Evolutionary conservation across 2,113 vertebrate species (phyloP).

Genomic region (Rhizomys pruinosus): DNA sequence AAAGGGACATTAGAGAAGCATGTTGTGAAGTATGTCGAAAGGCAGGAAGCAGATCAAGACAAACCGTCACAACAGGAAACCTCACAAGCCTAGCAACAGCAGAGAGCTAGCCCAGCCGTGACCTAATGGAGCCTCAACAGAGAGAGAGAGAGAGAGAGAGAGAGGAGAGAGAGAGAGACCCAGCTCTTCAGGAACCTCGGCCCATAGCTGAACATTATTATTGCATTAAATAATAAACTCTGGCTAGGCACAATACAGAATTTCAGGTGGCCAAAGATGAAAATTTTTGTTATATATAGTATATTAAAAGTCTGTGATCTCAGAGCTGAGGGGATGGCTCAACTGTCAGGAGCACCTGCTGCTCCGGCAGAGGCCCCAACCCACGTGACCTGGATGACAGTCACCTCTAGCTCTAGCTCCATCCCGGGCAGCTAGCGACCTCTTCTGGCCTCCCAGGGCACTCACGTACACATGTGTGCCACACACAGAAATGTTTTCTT

Average conservation of each 20-base stretch:
- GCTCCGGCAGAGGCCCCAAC: too few species aligned
- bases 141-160: not conserved
- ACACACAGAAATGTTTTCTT: not conserved
- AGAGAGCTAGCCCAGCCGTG: not conserved
- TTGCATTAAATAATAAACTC: conserved; percentile 38
- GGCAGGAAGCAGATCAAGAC: not conserved
- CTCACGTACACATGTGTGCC: too few species aligned
- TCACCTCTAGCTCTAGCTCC: too few species aligned
- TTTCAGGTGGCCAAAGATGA: not conserved
- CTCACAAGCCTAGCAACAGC: not conserved
- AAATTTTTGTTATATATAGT: not conserved
- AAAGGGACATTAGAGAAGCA: not conserved
- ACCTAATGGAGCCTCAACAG: not conserved
- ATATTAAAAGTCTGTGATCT: too few species aligned
- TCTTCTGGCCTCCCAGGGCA: too few species aligned
- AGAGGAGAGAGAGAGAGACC: too few species aligned
- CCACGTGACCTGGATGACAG: too few species aligned
- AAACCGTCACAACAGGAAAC: not conserved
- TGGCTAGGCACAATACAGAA: not conserved
- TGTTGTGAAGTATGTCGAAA: not conserved
- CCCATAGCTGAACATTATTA: conserved; percentile 5
- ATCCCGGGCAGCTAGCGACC: too few species aligned
- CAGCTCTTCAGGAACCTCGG: not conserved
- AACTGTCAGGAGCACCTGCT: too few species aligned
- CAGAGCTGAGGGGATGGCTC: too few species aligned